phyloP scores from a whole-genome alignment of 2,797 vertebrate species.

The Gallinago solitaria region DNA sequence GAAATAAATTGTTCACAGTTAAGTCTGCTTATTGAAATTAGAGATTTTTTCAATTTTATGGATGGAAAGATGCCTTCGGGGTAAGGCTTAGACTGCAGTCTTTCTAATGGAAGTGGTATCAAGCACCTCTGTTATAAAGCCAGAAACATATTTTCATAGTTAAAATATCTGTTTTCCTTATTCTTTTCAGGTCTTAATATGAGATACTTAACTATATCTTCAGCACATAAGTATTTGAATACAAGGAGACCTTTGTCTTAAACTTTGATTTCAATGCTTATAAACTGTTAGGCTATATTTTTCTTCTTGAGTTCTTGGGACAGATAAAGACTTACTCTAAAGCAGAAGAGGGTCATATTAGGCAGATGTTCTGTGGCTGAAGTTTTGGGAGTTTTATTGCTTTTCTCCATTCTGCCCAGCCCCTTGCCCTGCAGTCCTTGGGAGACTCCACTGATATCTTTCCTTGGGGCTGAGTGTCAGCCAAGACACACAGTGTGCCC shows the following conservation, averaged over 20 bases:
- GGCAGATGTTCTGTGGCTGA: background rate
- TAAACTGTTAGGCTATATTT: background rate
- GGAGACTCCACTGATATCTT: background rate
- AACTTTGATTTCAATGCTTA: background rate
- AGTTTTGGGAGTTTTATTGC: fast-evolving
- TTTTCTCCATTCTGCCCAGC: background rate
- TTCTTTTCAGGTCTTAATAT: background rate
- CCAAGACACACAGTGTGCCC: background rate
- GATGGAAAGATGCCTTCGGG: background rate
- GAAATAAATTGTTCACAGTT: background rate
- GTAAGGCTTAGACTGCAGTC: background rate
- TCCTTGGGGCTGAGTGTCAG: background rate
- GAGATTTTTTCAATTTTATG: background rate
- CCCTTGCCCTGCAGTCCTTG: background rate
- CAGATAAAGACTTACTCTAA: background rate
- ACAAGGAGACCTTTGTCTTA: background rate
- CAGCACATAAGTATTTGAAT: background rate
- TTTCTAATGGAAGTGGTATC: background rate
- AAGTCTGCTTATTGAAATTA: background rate
- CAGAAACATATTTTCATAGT: background rate
- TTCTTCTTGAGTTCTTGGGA: background rate
- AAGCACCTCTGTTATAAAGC: background rate
- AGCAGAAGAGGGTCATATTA: background rate
- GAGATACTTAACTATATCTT: background rate
- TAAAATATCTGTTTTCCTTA: slow-evolving; percentile 7